Conservation (phyloP, 2,797 vertebrate genomes). For the Basileuterus tristriatus region DNA sequence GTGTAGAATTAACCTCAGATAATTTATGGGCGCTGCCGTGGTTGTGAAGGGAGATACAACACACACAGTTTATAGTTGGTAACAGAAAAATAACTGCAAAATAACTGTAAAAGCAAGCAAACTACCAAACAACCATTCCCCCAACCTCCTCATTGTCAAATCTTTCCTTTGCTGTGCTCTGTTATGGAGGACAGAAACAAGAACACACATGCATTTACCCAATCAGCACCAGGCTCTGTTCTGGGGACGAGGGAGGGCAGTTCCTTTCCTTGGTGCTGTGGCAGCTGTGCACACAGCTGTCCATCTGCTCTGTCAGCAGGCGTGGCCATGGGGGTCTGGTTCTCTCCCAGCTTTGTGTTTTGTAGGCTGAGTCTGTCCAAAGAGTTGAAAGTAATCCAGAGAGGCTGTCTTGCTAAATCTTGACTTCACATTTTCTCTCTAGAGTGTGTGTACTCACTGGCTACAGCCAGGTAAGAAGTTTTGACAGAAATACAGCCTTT, state of each 20-base stretch:
- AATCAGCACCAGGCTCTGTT: background rate
- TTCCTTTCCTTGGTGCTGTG: background rate
- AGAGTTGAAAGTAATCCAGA: background rate
- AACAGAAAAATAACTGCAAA: background rate
- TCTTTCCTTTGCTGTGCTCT: background rate
- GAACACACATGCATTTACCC: background rate
- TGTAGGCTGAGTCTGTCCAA: fast-evolving
- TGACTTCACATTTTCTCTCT: background rate
- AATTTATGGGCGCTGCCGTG: background rate
- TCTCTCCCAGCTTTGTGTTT: background rate
- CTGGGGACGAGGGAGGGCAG: background rate
- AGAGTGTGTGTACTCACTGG: background rate
- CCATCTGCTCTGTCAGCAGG: background rate
- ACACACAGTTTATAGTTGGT: background rate
- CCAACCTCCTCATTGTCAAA: background rate
- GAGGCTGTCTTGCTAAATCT: background rate
- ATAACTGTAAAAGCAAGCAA: background rate
- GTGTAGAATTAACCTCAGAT: background rate
- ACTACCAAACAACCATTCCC: background rate
- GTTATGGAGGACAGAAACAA: background rate
- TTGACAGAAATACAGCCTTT: background rate
- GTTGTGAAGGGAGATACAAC: background rate
- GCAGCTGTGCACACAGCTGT: background rate
- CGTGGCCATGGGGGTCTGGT: background rate
- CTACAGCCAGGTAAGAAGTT: background rate